These are phyloP conservation scores for Leuciscus idus DNA, from an alignment of 2,113 vertebrate species.

Conservation along the genomic window DNA sequence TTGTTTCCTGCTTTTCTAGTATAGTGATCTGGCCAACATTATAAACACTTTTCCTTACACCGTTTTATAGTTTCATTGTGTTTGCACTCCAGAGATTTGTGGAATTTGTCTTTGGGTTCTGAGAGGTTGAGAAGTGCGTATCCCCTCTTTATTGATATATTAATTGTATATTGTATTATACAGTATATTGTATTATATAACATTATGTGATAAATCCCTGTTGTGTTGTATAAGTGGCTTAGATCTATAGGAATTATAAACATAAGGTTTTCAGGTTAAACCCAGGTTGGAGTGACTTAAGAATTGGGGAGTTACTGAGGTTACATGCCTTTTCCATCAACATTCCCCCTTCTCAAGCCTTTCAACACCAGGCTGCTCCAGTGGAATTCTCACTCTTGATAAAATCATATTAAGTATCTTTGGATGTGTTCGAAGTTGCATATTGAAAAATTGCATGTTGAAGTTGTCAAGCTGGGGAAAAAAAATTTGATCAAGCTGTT, in stretches of 20 bases:
- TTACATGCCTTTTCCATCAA: slow-evolving; percentile 12
- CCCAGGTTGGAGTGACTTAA: neutral
- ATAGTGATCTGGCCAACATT: neutral
- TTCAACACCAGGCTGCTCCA: neutral
- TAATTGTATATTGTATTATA: too few species aligned
- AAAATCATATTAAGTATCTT: neutral
- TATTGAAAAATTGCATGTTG: neutral
- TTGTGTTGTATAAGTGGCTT: neutral
- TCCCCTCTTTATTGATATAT: neutral
- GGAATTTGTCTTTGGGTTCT: neutral
- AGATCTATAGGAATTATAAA: neutral
- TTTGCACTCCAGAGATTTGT: neutral
- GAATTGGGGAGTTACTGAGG: neutral
- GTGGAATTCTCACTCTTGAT: neutral
- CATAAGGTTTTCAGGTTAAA: neutral
- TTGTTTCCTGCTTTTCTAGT: neutral
- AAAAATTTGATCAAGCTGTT: neutral
- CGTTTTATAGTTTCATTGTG: neutral
- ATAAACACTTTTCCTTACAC: neutral
- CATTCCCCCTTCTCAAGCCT: neutral
- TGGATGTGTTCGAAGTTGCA: neutral
- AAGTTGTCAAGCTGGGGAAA: neutral
- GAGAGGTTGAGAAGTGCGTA: neutral
- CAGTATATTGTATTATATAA: neutral
- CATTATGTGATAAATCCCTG: neutral